These are phyloP conservation scores for Spongia lamella DNA, from an alignment of 37 sponge, comb jelly and placozoan genomes.

Conservation along the genomic window DNA sequence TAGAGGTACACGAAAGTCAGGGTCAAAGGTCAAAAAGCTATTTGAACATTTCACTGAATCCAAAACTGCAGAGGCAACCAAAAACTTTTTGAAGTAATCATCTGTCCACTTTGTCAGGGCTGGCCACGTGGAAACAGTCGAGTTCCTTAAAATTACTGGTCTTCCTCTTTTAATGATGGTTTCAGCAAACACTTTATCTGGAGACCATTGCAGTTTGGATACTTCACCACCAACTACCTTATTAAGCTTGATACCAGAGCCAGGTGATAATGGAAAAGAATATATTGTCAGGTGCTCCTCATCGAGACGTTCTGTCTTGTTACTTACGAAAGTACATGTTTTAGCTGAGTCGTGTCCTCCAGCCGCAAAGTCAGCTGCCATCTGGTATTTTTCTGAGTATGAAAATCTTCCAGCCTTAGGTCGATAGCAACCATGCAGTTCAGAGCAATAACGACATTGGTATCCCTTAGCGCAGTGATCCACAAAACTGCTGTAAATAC, in stretches of 20 bases:
- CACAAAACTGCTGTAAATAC: constrained; percentile 8
- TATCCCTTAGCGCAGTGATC: constrained; percentile 19
- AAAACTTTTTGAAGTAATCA: constrained; percentile 46
- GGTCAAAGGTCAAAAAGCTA: constrained; percentile 77
- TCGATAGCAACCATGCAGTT: constrained; percentile 63
- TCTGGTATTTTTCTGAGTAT: too few species aligned
- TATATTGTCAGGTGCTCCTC: too few species aligned
- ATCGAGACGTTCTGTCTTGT: too few species aligned
- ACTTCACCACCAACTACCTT: constrained; percentile 20
- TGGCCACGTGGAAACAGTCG: constrained; percentile 62
- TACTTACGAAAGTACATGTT: too few species aligned
- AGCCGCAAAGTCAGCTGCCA: too few species aligned
- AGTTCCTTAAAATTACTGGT: constrained; percentile 68
- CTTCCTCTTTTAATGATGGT: constrained; percentile 29
- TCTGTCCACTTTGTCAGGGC: constrained; percentile 69
- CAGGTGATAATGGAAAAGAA: too few species aligned
- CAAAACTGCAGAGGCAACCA: constrained; percentile 25
- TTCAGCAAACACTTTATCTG: constrained; percentile 48
- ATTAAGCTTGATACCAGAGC: too few species aligned
- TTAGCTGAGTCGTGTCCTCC: too few species aligned
- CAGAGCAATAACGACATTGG: constrained; percentile 50
- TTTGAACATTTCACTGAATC: constrained; percentile 70
- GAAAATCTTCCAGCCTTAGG: too few species aligned
- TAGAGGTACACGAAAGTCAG: constrained; percentile 66
- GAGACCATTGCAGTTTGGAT: constrained; percentile 35